Evolutionary conservation across 2,113 vertebrate species (phyloP), one percentile per base, ranked within the genome.

Genomic region (Cryptotis parvus): DNA sequence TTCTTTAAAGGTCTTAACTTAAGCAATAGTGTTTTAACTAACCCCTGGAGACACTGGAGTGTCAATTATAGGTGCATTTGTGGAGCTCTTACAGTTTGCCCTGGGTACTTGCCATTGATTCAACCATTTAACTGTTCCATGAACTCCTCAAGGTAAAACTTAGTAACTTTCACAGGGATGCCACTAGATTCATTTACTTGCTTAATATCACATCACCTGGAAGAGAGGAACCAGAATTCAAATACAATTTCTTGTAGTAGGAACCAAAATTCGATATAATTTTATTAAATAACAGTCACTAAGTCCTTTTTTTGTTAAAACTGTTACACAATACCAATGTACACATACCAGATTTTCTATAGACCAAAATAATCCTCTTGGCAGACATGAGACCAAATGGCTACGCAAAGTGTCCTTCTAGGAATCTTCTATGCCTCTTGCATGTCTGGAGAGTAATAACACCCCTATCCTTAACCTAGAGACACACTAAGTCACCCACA

Each of bases 331-430:
- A 43, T 22, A 70, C 43, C 37, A 83, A 15, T 87, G 55, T n/a
- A 72, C 74, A 73, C 9, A 33, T 49, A 22, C 31, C 45, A 10
- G 4, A 92, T 89, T 77, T 94, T 58, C 72, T 91, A 43, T 86
- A 16, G 81, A 52, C 22, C n/a, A 79, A 72, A 73, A 45, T 9
- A 66, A 5, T 66, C 55, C 41, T 77, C 22, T 27, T 72, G 1
- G 49, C 29, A 52, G 83, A 91, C 55, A 87, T 61, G 55, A 85
- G 70, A 78, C 41, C 55, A 37, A 69, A 68, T 31, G 9, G 39
- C 70, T 39, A 69, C 81, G 39, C 35, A 70, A 45, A 93, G 65
- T 37, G 69, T 83, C 84, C 66, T 84, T 10, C 76, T 9, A 52
- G 49, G 79, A 85, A 87, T 26, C 31, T n/a, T 31, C 22, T 26